Evolutionary conservation across 2,888 invertebrate genomes (phyloP), one percentile per base, ranked within the genome.

Genomic region (Cactoblastis cactorum): DNA sequence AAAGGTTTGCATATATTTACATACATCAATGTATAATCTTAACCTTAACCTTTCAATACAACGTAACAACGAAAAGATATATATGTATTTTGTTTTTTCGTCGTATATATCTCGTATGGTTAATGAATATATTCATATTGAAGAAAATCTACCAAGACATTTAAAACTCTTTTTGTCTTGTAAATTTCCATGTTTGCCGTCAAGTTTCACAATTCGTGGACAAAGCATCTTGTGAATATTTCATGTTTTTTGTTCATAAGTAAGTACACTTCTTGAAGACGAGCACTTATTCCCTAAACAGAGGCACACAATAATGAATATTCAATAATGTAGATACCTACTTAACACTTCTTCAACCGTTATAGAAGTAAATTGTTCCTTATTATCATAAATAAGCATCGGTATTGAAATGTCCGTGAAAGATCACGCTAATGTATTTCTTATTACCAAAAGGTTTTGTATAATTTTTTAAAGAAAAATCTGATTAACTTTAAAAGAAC

Each of bases 141-240:
- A 43, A 28, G 43, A 43, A 43, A 43, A 43, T 43, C 41, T 24
- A 43, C 43, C 24, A 14, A 48, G 37, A 24, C 15, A 49, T 28
- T 19, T 22, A 15, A 34, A 49, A 49, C 33, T 22, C 72, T 77
- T 69, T 79, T 85, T 82, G 77, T 83, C 65, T 80, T 79, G 80
- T 78, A 79, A 86, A 83, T 80, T 62, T 65, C 64, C 65, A 71
- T 78, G 68, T 77, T 79, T 70, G 65, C 71, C 70, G 76, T 70
- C 65, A 71, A 71, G 80, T 83, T 83, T 82, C 77, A 80, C 74
- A 74, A 77, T 73, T 69, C 64, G 53, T 50, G 55, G 61, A 84
- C 83, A 85, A 84, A 77, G 71, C 61, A 57, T 52, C 77, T 74
- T 69, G 72, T 83, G 79, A 83, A 85, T 87, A 84, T 83, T 83